Percentiles rank a stretch among this genome's conserved stretches.
These are phyloP conservation scores for Euplagia quadripunctaria DNA, from an alignment of 2,888 invertebrate species.

Conservation along the genomic window DNA sequence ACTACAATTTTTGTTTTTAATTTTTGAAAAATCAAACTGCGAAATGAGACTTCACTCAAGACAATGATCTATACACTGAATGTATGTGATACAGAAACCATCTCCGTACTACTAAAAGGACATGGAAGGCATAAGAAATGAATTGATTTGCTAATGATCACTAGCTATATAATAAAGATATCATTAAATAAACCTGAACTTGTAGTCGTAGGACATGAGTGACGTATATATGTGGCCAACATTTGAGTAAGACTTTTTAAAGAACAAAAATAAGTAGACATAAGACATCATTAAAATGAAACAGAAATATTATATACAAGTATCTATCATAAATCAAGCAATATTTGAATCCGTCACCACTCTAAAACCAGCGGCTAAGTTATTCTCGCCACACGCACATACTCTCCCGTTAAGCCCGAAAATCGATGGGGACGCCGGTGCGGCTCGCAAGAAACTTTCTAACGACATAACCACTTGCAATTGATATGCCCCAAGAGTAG, in stretches of 20 bases:
- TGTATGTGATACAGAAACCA: too few relatives aligned
- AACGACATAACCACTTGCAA: constrained; percentile 88
- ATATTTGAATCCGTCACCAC: constrained; percentile 28
- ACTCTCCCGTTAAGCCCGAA: constrained; percentile 70
- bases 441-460: constrained; percentile 81
- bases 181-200: too few relatives aligned
- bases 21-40: too few relatives aligned
- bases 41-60: too few relatives aligned
- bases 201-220: too few relatives aligned
- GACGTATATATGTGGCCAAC: too few relatives aligned
- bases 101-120: too few relatives aligned
- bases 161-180: too few relatives aligned
- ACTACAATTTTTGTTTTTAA: too few relatives aligned
- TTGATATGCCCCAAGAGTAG: constrained; percentile 87
- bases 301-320: background rate
- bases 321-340: constrained; percentile 4
- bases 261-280: background rate
- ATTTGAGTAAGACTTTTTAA: background rate
- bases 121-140: too few relatives aligned
- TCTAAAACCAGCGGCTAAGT: constrained; percentile 20
- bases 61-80: too few relatives aligned
- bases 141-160: too few relatives aligned
- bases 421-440: constrained; percentile 78
- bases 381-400: constrained; percentile 41
- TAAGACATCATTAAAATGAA: background rate